Evolutionary conservation across 2,113 vertebrate species (phyloP), one percentile per base, ranked within the genome.

Genomic region (Galbula dea): DNA sequence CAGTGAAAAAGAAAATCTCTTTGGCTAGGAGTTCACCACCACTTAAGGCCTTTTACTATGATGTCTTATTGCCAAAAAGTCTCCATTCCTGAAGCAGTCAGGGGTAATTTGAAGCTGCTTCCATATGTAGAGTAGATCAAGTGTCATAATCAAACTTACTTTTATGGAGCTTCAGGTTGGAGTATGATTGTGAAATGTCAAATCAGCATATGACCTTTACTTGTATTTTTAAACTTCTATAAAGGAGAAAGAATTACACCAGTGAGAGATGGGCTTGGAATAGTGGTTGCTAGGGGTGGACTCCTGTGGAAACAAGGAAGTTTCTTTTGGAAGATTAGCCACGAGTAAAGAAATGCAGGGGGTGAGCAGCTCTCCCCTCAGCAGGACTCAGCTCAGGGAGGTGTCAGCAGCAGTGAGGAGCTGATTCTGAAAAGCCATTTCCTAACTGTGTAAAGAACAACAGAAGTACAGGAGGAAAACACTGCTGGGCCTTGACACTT

Each of bases 131-230:
- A 83, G 32, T 94, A 89, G 68, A 66, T 96, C 85, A 92, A 84
- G 88, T 96, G 92, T 96, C 94, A 76, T 95, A 89, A 97, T 95
- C 90, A 95, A 96, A 93, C 89, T 89, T 93, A 73, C 72, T 96
- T 90, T 87, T 93, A 92, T 88, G 89, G 95, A 95, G 89, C 77
- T 94, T 92, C 94, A 94, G 91, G 88, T 93, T 90, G 94, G 92
- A 93, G 75, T 95, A 89, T 96, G 93, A 96, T 96, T 95, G 95
- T 77, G 88, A 97, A 97, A 97, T 97, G 95, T 95, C 96, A 92
- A 83, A 97, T 97, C 97, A 96, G 90, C 97, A 97, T 97, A 95
- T 94, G 97, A 97, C 96, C 97, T 97, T 97, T 97, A 93, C 94
- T 96, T 84, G 72, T 97, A 83, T 92, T 92, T 96, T 96, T 95